Base-by-base conservation (phyloP, 2,113 vertebrate species). In the Cynopterus brachyotis region DNA sequence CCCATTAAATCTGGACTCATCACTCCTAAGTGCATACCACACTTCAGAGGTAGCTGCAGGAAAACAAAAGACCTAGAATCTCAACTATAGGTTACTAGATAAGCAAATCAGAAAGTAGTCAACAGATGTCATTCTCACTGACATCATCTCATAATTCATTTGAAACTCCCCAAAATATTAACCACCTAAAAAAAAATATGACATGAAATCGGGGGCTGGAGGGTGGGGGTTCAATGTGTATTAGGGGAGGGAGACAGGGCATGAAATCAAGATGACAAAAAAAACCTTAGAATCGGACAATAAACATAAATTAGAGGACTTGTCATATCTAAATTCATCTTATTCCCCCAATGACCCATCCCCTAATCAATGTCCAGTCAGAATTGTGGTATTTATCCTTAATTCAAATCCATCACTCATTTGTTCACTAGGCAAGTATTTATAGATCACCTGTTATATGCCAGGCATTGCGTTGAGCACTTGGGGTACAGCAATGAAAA, bases 1-100 rank as follows among this genome's bases (percentile, higher is more conserved):
- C 37, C 76, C 59, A 37, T 92, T 95, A 81, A 95, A 91, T 66
- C 47, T 10, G 5, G 69, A 82, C 67, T 91, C 92, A 64, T 53
- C 90, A 55, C 40, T 88, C 37, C 66, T 22, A 30, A 83, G 69
- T 6, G 1, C 1, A 3, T 15, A 13, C 50, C 73, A 42, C 32
- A 16, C 37, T 70, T 85, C 78, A 57, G 67, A 70, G 59, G 75
- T 55, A 73, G 60, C 70, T 90, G 53, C 40, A 85, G 60, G 62
- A 70, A 95, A 66, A 42, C 60, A 78, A 66, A 88, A 89, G 26
- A 78, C 92, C 75, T 64, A 47, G 57, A 57, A 42, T 89, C 80
- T 73, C 88, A 67, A 73, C 59, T 70, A 22, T 2, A 30, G 5
- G 45, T 80, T 75, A 67, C 55, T 13, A 57, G 40, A 24, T 13